phyloP scores from a whole-genome alignment of 1,140 invertebrate species.

The Drosophila rufa region DNA sequence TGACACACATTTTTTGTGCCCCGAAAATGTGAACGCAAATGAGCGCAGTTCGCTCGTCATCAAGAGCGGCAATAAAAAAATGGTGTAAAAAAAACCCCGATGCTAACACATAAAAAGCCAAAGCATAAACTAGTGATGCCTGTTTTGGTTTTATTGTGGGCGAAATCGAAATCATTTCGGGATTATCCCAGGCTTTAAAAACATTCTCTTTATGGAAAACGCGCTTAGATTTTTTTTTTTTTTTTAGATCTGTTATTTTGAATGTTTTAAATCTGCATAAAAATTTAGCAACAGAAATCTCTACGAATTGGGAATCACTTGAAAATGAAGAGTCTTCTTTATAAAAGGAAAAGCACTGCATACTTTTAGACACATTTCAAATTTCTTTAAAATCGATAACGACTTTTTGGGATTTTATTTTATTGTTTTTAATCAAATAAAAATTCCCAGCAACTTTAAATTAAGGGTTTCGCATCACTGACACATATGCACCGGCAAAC shows the following conservation, averaged over 20 bases:
- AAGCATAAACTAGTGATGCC: conserved; percentile 11
- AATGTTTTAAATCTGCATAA: background rate
- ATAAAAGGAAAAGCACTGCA: too few species aligned
- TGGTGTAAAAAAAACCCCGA: conserved; percentile 1
- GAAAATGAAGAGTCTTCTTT: too few species aligned
- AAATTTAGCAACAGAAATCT: background rate
- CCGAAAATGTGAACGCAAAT: conserved; percentile 67
- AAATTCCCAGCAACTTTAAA: background rate
- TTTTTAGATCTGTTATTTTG: background rate
- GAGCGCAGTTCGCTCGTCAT: conserved; percentile 73
- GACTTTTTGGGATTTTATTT: background rate
- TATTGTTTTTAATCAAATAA: background rate
- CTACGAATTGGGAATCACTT: too few species aligned
- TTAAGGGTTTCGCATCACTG: conserved; percentile 15
- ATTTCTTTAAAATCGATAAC: background rate
- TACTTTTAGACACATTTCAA: background rate
- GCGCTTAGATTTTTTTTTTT: too few species aligned
- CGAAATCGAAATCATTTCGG: conserved; percentile 6
- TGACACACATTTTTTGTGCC: conserved; percentile 76
- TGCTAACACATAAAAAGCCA: conserved; percentile 21
- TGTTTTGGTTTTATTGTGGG: background rate
- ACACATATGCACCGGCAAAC: conserved; percentile 6
- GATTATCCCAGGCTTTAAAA: conserved; percentile 3
- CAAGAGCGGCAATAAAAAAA: conserved; percentile 47
- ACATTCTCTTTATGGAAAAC: background rate